Percentiles rank a stretch among this genome's conserved stretches.
These are phyloP conservation scores for Aphelenchoides besseyi DNA, from an alignment of 1,140 invertebrate species.

Conservation along the genomic window DNA sequence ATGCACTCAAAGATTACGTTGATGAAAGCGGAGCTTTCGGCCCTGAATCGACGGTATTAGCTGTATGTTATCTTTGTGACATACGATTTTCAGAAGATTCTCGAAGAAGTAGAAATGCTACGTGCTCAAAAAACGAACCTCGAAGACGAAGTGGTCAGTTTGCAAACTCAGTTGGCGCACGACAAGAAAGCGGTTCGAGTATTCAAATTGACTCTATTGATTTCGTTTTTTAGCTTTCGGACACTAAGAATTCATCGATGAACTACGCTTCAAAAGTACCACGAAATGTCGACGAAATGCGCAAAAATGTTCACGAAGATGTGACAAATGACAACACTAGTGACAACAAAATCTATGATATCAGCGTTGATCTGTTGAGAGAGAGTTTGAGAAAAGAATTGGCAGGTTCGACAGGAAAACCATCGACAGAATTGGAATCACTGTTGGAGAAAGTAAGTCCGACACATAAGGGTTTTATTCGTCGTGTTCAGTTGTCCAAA, in stretches of 20 bases:
- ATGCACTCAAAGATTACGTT: conserved; percentile 51
- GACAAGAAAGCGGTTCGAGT: conserved; percentile 18
- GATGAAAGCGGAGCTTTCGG: conserved; percentile 44
- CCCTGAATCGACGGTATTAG: conserved; percentile 44
- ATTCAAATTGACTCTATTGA: conserved; percentile 8
- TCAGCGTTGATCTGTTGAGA: background rate
- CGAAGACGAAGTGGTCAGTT: conserved; percentile 43
- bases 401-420: background rate
- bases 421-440: background rate
- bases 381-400: conserved; percentile 17
- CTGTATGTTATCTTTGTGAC: conserved; percentile 13
- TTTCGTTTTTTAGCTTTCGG: conserved; percentile 21
- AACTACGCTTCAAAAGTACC: conserved; percentile 15
- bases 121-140: conserved; percentile 41
- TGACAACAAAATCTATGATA: conserved; percentile 12
- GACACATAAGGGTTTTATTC: background rate
- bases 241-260: conserved; percentile 22
- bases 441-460: conserved; percentile 7
- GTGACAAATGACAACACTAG: background rate
- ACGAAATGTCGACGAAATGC: conserved; percentile 19
- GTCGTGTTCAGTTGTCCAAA: conserved; percentile 27
- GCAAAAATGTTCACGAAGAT: conserved; percentile 17
- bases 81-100: conserved; percentile 37
- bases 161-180: conserved; percentile 27
- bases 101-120: conserved; percentile 50